These are phyloP conservation scores for Stenurella melanura DNA, from an alignment of 2,888 invertebrate genomes.

Conservation along the genomic window DNA sequence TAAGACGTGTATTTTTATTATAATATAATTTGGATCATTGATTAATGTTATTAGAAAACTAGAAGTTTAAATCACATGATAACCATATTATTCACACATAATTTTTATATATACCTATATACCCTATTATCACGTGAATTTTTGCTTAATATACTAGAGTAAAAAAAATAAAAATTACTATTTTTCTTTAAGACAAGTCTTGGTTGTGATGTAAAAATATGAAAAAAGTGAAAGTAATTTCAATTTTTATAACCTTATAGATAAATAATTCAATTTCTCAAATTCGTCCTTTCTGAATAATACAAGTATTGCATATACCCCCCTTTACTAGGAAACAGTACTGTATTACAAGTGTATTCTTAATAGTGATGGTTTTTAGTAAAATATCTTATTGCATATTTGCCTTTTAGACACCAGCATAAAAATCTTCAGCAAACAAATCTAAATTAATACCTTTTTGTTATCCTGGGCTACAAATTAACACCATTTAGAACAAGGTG, in stretches of 20 bases:
- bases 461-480: slow-evolving; percentile 8
- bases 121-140: not conserved
- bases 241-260: not conserved
- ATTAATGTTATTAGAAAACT: no score
- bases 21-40: no score
- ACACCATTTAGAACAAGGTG: slow-evolving; percentile 10
- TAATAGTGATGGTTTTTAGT: no score
- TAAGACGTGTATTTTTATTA: no score
- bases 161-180: not conserved
- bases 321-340: not conserved
- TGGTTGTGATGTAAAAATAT: not conserved
- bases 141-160: not conserved
- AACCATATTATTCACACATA: no score
- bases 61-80: no score
- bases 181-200: not conserved
- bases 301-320: not conserved
- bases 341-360: not conserved
- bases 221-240: slow-evolving; percentile 7
- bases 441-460: slow-evolving; percentile 6
- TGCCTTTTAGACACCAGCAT: not conserved
- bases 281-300: not conserved
- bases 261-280: not conserved
- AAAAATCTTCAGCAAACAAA: not conserved
- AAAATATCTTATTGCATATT: not conserved
- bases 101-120: not conserved